Evolutionary conservation across 1,140 invertebrate species (phyloP), one percentile per base, ranked within the genome.

Genomic region (Ruditapes philippinarum): DNA sequence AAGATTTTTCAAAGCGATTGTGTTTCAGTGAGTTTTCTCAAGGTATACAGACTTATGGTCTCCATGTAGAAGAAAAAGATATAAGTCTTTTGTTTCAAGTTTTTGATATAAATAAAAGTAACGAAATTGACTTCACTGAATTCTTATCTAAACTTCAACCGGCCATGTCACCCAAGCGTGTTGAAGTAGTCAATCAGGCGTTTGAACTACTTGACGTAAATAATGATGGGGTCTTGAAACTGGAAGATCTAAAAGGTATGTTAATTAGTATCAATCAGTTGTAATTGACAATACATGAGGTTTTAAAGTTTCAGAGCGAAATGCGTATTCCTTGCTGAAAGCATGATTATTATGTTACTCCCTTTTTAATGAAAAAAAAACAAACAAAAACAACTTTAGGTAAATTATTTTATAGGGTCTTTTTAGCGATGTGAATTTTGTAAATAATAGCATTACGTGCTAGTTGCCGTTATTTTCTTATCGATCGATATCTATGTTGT

Each of bases 181-280:
- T 97, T 85, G 97, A 97, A 49, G 97, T 98, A 0, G 97, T 99
- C 3, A 97, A 98, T 76, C 97, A 98, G 93, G 98, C 98, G 0
- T 99, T 99, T 95, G 97, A 97, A 90, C 98, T 98, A 95, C 94
- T 99, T 94, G 98, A 99, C 94, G 97, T 97, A 92, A 97, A 97
- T n/a, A 97, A 97, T 0, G 98, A 99, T 93, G 98, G 98, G 0
- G 96, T 97, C 33, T 97, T 99, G 36, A 98, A 98, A 0, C 94
- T 98, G 7, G 97, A 98, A 19, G 98, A 99, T 96, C 96, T 99
- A 1, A 97, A 97, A 89, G 97, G 97, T 51, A n/a, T n/a, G n/a
- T n/a, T n/a, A n/a, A n/a, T n/a, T n/a, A n/a, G n/a, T n/a, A n/a
- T n/a, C n/a, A n/a, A n/a, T n/a, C n/a, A n/a, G n/a, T n/a, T n/a